Evolutionary conservation across 2,113 vertebrate species (phyloP).

Genomic region (Phrynosoma platyrhinos): DNA sequence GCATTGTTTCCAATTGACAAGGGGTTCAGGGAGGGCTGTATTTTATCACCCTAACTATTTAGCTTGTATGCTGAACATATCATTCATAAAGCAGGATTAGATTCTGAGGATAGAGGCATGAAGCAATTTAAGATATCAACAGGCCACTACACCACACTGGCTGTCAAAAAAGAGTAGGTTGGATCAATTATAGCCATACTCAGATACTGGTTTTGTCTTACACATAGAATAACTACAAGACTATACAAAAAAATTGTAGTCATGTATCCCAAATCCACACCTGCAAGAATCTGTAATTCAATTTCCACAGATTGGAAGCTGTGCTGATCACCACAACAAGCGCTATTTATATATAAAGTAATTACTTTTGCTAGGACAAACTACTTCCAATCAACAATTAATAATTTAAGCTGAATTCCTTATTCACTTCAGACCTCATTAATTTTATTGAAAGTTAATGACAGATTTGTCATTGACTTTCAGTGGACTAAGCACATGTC

Average conservation of each 20-base stretch:
- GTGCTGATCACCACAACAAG: background rate
- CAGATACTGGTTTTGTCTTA: slow-evolving; percentile 22
- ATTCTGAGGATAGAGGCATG: too few relatives aligned
- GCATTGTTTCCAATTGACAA: too few relatives aligned
- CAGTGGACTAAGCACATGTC: background rate
- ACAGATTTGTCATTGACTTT: slow-evolving; percentile 16
- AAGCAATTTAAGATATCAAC: too few relatives aligned
- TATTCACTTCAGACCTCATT: background rate
- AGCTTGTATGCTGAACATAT: too few relatives aligned
- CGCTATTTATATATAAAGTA: slow-evolving; percentile 1
- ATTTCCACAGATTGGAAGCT: background rate
- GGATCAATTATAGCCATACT: background rate
- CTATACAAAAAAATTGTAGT: rapidly evolving
- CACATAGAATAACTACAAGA: slow-evolving; percentile 17
- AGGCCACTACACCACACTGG: too few relatives aligned
- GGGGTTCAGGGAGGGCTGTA: too few relatives aligned
- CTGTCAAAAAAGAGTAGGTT: too few relatives aligned
- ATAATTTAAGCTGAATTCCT: slow-evolving; percentile 13
- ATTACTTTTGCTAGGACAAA: slow-evolving; percentile 3
- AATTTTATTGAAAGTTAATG: slow-evolving; percentile 4
- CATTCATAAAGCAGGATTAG: too few relatives aligned
- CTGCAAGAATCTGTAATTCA: background rate
- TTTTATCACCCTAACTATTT: too few relatives aligned
- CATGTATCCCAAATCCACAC: background rate
- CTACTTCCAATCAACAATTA: slow-evolving; percentile 11